phyloP scores from a whole-genome alignment of 2,797 vertebrate species.

The Brotogeris chrysoptera region DNA sequence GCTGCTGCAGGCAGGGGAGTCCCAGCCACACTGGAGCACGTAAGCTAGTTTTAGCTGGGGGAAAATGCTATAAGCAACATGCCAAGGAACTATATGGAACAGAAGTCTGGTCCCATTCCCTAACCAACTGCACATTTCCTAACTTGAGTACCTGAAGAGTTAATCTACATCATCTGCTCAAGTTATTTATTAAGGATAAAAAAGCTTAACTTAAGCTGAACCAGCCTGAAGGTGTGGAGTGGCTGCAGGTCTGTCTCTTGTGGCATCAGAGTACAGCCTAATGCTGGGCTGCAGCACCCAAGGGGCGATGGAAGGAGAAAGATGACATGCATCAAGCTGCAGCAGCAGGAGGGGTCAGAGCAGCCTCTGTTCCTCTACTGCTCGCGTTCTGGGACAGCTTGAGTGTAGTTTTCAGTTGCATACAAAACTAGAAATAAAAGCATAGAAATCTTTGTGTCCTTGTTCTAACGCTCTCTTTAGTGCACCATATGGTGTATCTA shows the following conservation, averaged over 20 bases:
- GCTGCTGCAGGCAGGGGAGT: not conserved
- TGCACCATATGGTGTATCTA: conserved; percentile 44
- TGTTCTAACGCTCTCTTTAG: conserved; percentile 14
- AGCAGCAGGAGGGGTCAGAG: not conserved
- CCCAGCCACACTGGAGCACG: rapidly evolving
- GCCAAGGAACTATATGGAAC: conserved; percentile 17
- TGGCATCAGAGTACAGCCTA: not conserved
- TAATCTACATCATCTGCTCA: conserved; percentile 10
- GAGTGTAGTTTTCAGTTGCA: conserved; percentile 13
- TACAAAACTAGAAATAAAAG: conserved; percentile 42
- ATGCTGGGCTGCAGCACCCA: rapidly evolving
- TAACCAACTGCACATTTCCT: not conserved
- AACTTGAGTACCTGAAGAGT: not conserved
- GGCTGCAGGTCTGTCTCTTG: not conserved
- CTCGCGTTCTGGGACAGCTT: not conserved
- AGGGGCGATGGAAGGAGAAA: not conserved
- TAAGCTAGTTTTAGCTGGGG: conserved; percentile 4
- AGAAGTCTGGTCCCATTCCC: conserved; percentile 3
- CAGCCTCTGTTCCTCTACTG: not conserved
- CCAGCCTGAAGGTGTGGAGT: not conserved
- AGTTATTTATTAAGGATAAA: not conserved
- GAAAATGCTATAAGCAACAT: conserved; percentile 42
- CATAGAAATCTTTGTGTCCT: conserved; percentile 28
- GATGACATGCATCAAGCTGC: not conserved
- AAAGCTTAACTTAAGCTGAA: not conserved